Evolutionary conservation across 2,888 invertebrate species (phyloP).

Genomic region (Oscheius sp.): DNA sequence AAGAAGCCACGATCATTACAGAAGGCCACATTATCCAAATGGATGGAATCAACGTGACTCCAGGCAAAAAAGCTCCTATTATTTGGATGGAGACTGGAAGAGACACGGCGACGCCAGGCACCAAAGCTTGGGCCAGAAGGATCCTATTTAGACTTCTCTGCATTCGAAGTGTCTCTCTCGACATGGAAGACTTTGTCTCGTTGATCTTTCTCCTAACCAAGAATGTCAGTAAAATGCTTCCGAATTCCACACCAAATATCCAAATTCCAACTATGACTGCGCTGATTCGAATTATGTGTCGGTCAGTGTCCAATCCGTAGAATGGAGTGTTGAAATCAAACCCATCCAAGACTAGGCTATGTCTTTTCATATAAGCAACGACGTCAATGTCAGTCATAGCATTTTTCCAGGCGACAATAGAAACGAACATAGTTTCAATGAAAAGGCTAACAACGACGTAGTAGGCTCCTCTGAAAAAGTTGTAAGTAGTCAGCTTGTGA

Average conservation of each 20-base stretch:
- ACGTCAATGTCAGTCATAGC: too few species aligned
- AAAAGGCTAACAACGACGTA: too few species aligned
- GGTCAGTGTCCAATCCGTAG: background rate
- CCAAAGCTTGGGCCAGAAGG: constrained; percentile 1
- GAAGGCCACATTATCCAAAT: background rate
- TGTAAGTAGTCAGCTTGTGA: too few species aligned
- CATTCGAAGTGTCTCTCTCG: background rate
- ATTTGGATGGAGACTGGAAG: background rate
- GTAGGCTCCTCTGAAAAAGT: too few species aligned
- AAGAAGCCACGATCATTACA: background rate
- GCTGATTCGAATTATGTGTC: background rate
- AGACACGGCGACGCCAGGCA: background rate
- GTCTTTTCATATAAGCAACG: too few species aligned
- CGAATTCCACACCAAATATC: background rate
- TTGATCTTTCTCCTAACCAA: background rate
- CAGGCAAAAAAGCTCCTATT: too few species aligned
- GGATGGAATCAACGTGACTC: background rate
- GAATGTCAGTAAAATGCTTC: background rate
- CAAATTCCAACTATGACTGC: background rate
- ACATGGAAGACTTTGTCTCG: background rate
- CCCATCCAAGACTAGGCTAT: background rate
- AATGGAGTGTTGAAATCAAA: background rate
- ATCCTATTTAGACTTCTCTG: background rate
- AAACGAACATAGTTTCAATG: too few species aligned
- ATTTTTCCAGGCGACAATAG: too few species aligned